phyloP scores from a whole-genome alignment of 2,113 vertebrate species.

The Saimiri boliviensis region DNA sequence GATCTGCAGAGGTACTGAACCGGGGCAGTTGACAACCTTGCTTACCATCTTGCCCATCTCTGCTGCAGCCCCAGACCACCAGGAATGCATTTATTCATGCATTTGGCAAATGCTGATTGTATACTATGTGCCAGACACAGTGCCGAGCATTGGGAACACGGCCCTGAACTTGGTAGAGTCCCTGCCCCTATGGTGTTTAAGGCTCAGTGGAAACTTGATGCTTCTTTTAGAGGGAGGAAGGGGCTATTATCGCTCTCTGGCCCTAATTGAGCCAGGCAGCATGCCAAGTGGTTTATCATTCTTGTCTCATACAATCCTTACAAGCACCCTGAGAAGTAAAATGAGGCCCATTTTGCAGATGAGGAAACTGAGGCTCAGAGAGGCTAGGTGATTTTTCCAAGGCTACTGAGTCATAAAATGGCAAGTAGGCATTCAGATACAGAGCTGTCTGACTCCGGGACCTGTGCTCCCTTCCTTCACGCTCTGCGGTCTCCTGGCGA shows the following conservation, averaged over 20 bases:
- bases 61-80: too few species aligned
- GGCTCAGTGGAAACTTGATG: neutral
- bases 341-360: neutral
- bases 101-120: neutral
- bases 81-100: neutral
- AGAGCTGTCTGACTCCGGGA: neutral
- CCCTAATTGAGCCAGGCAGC: neutral
- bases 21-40: neutral
- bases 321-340: neutral
- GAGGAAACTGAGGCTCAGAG: neutral
- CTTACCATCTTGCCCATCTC: neutral
- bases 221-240: neutral
- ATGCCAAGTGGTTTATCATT: fast-evolving
- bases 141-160: neutral
- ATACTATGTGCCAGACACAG: fast-evolving
- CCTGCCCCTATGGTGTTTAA: neutral
- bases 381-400: neutral
- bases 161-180: neutral
- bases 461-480: neutral
- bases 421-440: too few species aligned
- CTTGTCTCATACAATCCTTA: neutral
- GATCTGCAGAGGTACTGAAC: fast-evolving
- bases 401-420: neutral
- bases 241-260: fast-evolving
- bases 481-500: neutral